Evolutionary conservation across 2,797 vertebrate species (phyloP), one percentile per base, ranked within the genome.

Genomic region (Huso huso): DNA sequence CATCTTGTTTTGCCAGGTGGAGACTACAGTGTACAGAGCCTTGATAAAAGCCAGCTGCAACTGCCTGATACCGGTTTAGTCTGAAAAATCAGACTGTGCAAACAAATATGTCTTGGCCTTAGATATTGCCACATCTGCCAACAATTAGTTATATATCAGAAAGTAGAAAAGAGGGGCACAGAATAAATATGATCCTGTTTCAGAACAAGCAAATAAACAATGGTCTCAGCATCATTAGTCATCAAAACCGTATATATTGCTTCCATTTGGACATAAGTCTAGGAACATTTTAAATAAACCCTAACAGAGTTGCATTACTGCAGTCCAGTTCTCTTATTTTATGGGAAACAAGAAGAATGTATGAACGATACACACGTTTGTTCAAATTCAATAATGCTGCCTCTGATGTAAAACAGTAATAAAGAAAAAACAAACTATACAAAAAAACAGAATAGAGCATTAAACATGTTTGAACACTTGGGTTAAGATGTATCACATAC

Each of bases 1-100:
- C 84, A 86, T 90, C 84, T 88, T 95, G 90, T 97, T 97, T 95
- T 92, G 89, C 89, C 95, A 97, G 95, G 93, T 97, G 94, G 88
- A 90, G 75, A 66, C 75, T 79, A 69, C 63, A 68, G 72, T 79
- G 74, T 74, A 83, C 73, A 81, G 77, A 78, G 81, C 81, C 86
- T 86, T 93, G 92, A 96, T 96, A 90, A 84, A 86, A 90, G 88
- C 72, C 94, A 95, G 93, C 94, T 97, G 95, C 81, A 77, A 72
- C 75, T 76, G 81, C 72, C 80, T 77, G 87, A 89, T 93, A 89
- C 84, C 86, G 78, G 89, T 92, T 93, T 87, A 89, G 87, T 85
- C 89, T 91, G 88, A 86, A 88, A 92, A 93, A 89, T 89, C 89
- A 91, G 89, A 89, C 90, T 92, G 88, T 90, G 81, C 88, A 96